Evolutionary conservation across 2,113 vertebrate species (phyloP), one percentile per base, ranked within the genome.

Genomic region (Erythrocercus mccallii): DNA sequence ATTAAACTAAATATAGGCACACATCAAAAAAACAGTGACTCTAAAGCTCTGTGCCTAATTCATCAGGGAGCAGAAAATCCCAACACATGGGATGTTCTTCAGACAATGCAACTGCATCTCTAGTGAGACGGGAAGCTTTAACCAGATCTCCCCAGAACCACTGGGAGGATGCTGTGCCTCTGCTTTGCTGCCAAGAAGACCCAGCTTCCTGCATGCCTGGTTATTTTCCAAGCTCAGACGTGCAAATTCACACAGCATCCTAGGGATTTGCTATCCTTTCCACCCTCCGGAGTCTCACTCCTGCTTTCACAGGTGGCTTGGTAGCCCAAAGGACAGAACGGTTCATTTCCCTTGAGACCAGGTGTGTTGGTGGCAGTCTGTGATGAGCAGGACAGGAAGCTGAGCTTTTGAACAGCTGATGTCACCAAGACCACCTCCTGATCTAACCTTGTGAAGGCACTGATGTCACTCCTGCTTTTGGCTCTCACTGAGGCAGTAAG

Each of bases 1-100:
- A 86, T 60, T 19, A 66, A 82, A 50, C 79, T 90, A 92, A 97
- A 95, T 91, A 82, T 86, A 93, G 90, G 33, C 77, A 88, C 19
- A 31, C 37, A 47, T 58, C 1, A 64, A 5, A 70, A 88, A 65
- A 64, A 1, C 1, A 0, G 50, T 42, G 45, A 57, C 86, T 77
- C 51, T 82, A 87, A 85, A 89, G n/a, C 66, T 86, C 83, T 37
- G 60, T 81, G 85, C 24, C 33, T 48, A 70, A 88, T 88, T 74
- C 90, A 64, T 51, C 40, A 51, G 74, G 54, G 69, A 86, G 69
- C 9, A 90, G 64, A 92, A 86, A 78, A 88, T 71, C 4, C 0
- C n/a, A 83, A 24, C 35, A 28, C 54, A 35, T 15, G 73, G 58
- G 35, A 81, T 48, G 38, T 19, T 76, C 78, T 78, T 79, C 56